Base-by-base conservation (phyloP, 2,888 invertebrate genomes). In the Cerastoderma edule region DNA sequence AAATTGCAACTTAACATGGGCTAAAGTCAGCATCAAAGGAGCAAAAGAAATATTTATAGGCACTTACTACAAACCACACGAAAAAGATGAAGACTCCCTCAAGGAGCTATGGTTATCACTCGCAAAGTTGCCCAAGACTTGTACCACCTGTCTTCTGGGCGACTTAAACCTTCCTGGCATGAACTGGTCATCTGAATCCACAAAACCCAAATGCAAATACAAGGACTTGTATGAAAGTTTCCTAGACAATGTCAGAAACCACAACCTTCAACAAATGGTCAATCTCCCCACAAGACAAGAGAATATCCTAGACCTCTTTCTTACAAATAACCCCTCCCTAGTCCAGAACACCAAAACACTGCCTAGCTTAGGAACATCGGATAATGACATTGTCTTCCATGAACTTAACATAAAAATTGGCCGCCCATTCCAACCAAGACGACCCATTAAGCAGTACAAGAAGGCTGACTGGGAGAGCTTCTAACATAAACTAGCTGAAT, bases 301-400 rank as follows among this genome's bases (percentile, higher is more conserved):
- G 16, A 69, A 72, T 44, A 57, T 39, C 24, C 65, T 72, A 46
- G 72, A 77, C 56, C 60, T 77, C 6, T 33, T 69, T 13, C 32
- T 72, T 10, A 72, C 72, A 44, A 76, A 72, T 22, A 35, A 44
- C 19, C 73, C 69, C 35, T 5, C 30, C 16, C 27, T 33, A 6
- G 46, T 77, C n/a, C 27, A 28, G 2, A 44, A 39, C 16, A 60
- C 48, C 3, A 53, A 78, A 16, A 30, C 60, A 28, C 33, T 60
- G n/a, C 46, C 63, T 4, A 35, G 64, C 46, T 24, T 64, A 24
- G 39, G 46, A 27, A 35, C 64, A n/a, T 64, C 64, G 6, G 64
- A 64, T 46, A 39, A 64, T 35, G 44, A 39, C 44, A 64, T 35
- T 10, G 44, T 64, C 2, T 64, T 39, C 46, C 39, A 64, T 64